Conservation (phyloP, 2,113 vertebrate species). For the Archilochus colubris region DNA sequence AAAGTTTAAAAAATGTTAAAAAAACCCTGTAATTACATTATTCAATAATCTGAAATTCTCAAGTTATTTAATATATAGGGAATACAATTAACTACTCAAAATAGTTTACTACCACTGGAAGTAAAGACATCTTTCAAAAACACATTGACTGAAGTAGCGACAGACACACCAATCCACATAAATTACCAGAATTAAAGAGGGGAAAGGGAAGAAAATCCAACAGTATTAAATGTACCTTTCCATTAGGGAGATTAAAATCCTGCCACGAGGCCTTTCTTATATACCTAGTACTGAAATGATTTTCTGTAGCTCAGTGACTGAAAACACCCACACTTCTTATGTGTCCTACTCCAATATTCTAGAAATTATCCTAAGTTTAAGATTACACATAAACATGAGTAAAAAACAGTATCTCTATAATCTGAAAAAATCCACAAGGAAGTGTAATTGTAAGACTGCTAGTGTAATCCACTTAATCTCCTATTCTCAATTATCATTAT, state of each 20-base stretch:
- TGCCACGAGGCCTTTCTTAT: not conserved
- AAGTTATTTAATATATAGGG: not conserved
- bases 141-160: not conserved
- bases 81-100: not conserved
- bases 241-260: not conserved
- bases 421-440: slow-evolving; percentile 24
- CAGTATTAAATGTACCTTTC: not conserved
- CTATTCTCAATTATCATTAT: not conserved
- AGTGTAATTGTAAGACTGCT: not conserved
- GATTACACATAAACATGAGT: not conserved
- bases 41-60: not conserved
- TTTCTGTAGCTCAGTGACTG: not conserved
- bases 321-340: not conserved
- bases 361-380: slow-evolving; percentile 4
- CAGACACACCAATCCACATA: not conserved
- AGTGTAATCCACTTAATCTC: not conserved
- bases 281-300: not conserved
- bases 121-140: not conserved
- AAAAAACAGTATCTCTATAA: not conserved
- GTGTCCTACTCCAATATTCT: slow-evolving; percentile 8
- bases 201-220: not conserved
- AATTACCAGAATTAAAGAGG: not conserved
- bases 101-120: not conserved
- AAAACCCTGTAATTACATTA: not conserved
- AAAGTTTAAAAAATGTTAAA: not conserved